Conservation (phyloP, 2,888 invertebrate species). For the Scaeva pyrastri region DNA sequence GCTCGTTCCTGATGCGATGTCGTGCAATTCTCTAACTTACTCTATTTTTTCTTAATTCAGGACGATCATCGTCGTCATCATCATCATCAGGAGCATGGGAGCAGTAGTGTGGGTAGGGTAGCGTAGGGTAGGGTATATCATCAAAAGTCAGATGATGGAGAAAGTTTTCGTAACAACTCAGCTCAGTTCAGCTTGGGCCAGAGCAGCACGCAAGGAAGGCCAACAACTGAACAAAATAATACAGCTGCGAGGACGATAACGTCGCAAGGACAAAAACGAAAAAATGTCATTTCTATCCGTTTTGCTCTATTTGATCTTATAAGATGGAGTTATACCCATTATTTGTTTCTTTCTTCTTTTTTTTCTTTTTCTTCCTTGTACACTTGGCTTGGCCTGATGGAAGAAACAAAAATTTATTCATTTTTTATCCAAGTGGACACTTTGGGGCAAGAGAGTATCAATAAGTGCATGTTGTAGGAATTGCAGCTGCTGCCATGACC, state of each 20-base stretch:
- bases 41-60: slow-evolving; percentile 41
- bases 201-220: slow-evolving; percentile 21
- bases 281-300: slow-evolving; percentile 31
- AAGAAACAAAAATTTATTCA: slow-evolving; percentile 8
- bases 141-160: slow-evolving; percentile 68
- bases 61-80: slow-evolving; percentile 66
- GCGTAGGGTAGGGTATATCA: slow-evolving; percentile 33
- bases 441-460: background rate
- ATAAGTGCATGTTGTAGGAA: slow-evolving; percentile 26
- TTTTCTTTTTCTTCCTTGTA: background rate
- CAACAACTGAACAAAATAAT: background rate
- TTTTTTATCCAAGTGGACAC: slow-evolving; percentile 9
- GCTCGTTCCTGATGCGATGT: background rate
- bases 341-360: background rate
- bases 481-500: slow-evolving; percentile 26
- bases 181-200: background rate
- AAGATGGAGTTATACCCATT: slow-evolving; percentile 16
- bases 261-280: background rate
- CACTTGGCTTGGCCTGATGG: background rate
- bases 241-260: slow-evolving; percentile 1
- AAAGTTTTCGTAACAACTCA: slow-evolving; percentile 54
- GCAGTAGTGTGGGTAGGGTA: no score
- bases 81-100: no score
- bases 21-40: slow-evolving; percentile 28
- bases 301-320: slow-evolving; percentile 40